phyloP scores from a whole-genome alignment of 1,140 invertebrate species.

The Caenorhabditis remanei region DNA sequence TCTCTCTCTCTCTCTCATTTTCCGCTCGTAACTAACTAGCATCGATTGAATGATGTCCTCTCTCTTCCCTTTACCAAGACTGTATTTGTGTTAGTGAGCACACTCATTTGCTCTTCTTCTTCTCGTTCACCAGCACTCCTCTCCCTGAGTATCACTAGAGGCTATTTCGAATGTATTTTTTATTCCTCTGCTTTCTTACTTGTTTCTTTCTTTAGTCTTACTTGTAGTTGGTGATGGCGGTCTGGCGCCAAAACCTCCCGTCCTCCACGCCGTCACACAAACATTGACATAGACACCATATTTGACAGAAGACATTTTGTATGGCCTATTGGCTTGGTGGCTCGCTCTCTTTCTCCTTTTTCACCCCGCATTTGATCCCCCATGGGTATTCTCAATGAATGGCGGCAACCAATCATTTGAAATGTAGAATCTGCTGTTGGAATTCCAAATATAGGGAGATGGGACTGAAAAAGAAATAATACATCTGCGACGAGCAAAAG shows the following conservation, averaged over 20 bases:
- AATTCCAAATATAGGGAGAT: neutral
- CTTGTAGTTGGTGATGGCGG: neutral
- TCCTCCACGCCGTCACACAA: neutral
- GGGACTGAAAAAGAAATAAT: conserved; percentile 11
- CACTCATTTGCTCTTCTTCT: conserved; percentile 43
- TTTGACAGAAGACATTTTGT: neutral
- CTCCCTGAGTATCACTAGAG: conserved; percentile 6
- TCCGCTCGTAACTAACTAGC: neutral
- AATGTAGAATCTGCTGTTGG: neutral
- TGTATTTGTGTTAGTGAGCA: conserved; percentile 54
- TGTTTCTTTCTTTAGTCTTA: neutral
- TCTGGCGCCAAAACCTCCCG: conserved; percentile 28
- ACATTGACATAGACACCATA: conserved; percentile 46
- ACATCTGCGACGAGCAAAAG: neutral
- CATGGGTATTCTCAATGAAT: neutral
- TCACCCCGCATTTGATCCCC: conserved; percentile 34
- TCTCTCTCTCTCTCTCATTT: neutral
- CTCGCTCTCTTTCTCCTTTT: neutral
- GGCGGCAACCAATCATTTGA: conserved; percentile 29
- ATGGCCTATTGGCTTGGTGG: neutral
- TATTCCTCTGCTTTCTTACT: neutral
- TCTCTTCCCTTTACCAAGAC: neutral
- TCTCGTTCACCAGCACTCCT: neutral
- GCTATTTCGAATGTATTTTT: neutral
- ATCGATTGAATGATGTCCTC: neutral